Conservation (phyloP, 2,888 invertebrate genomes). For the Antheraea yamamai region DNA sequence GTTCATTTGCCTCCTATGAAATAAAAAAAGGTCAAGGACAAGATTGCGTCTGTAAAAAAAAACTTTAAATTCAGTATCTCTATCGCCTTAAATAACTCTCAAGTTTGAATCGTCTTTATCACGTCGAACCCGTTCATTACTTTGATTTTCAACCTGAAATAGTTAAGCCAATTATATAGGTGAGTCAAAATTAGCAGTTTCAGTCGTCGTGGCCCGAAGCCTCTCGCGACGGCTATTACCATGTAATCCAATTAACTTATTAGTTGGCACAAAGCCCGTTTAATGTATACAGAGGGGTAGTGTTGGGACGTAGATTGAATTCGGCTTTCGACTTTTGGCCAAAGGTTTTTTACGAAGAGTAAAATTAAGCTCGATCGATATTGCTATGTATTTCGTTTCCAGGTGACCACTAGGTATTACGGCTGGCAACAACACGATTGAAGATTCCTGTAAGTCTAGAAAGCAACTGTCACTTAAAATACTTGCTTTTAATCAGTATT, state of each 20-base stretch:
- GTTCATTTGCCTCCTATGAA: too few species aligned
- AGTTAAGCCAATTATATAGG: constrained; percentile 19
- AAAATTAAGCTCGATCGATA: background rate
- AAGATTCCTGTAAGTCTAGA: too few species aligned
- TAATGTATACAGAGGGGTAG: constrained; percentile 29
- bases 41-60: too few species aligned
- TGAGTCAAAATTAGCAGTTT: constrained; percentile 18
- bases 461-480: too few species aligned
- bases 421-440: too few species aligned
- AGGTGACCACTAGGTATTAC: too few species aligned
- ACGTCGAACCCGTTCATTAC: background rate
- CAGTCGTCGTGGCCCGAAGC: constrained; percentile 35
- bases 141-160: constrained; percentile 15
- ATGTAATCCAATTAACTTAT: constrained; percentile 53
- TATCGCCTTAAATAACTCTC: background rate
- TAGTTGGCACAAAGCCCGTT: constrained; percentile 37
- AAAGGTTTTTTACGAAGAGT: background rate
- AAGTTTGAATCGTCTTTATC: background rate
- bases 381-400: too few species aligned
- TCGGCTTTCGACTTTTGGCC: background rate
- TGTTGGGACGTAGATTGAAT: constrained; percentile 9
- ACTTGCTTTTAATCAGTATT: too few species aligned
- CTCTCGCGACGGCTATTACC: constrained; percentile 34
- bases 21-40: too few species aligned
- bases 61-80: background rate